A percentile compares a stretch with the other conserved stretches of the same genome.
Conservation (phyloP, 2,797 vertebrate species). For the Chelon auratus region DNA sequence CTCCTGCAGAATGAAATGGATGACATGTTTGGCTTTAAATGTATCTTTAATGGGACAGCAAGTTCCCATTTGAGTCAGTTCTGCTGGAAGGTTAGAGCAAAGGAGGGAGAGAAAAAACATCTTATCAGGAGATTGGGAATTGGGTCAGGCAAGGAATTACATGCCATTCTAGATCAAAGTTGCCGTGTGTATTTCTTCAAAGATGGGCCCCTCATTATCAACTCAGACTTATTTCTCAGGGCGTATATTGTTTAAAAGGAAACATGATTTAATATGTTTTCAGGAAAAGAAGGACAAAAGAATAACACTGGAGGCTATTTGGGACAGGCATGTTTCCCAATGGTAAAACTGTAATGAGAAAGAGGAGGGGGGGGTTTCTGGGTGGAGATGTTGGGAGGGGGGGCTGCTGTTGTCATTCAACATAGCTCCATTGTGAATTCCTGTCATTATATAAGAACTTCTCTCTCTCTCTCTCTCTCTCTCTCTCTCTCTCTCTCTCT, state of each 20-base stretch:
- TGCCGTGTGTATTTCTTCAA: conserved; percentile 77
- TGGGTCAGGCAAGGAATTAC: conserved; percentile 82
- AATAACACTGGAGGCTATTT: conserved; percentile 71
- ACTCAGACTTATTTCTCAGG: conserved; percentile 71
- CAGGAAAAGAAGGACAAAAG: conserved; percentile 55
- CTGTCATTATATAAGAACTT: conserved; percentile 77
- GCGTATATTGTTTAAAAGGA: conserved; percentile 61
- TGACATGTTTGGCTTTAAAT: conserved; percentile 79
- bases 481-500: conserved; percentile 44
- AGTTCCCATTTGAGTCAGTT: conserved; percentile 74
- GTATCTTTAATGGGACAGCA: conserved; percentile 76
- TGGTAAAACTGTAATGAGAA: conserved; percentile 70
- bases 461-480: conserved; percentile 33
- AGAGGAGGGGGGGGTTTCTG: conserved; percentile 33
- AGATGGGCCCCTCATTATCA: conserved; percentile 73
- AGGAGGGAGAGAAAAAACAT: conserved; percentile 55
- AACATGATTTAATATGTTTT: conserved; percentile 80
- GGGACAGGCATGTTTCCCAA: conserved; percentile 66
- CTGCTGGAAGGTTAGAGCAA: conserved; percentile 63
- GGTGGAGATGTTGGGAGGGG: conserved; percentile 36
- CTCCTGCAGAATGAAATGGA: conserved; percentile 68
- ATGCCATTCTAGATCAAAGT: conserved; percentile 82
- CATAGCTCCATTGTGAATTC: conserved; percentile 73
- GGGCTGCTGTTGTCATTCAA: conserved; percentile 66
- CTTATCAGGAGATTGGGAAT: conserved; percentile 81